A percentile compares a stretch with the other conserved stretches of the same genome.
Evolutionary conservation across 92 coral and sea anemone species (phyloP).

Genomic region (Diadumene lineata): DNA sequence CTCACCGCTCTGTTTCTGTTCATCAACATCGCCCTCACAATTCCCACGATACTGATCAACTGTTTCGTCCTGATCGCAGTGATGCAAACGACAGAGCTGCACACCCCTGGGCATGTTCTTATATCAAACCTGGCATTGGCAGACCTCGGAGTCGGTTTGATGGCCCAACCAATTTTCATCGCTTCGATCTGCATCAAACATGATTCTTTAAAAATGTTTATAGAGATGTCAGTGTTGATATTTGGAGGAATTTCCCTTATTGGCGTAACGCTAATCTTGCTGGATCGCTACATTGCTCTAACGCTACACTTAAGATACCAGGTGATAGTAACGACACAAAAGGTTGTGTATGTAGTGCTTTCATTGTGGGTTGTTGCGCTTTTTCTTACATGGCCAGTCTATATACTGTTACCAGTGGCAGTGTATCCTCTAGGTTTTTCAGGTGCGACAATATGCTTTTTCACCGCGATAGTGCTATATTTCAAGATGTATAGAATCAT

Average conservation of each 20-base stretch:
- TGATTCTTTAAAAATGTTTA: not conserved
- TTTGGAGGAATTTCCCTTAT: slow-evolving; percentile 19
- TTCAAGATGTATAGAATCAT: not conserved
- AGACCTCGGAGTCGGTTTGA: slow-evolving; percentile 19
- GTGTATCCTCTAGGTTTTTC: not conserved
- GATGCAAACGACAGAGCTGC: slow-evolving; percentile 11
- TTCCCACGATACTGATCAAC: slow-evolving; percentile 5
- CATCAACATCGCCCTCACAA: not conserved
- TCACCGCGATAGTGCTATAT: not conserved
- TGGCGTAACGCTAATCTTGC: slow-evolving; percentile 1
- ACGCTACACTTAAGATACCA: slow-evolving; percentile 14
- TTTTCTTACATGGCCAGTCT: not conserved
- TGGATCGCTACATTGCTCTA: slow-evolving; percentile 22
- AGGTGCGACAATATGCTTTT: slow-evolving; percentile 5
- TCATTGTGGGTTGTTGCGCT: slow-evolving; percentile 1
- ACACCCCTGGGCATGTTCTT: slow-evolving; percentile 22
- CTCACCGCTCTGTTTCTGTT: not conserved
- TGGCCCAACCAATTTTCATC: slow-evolving; percentile 10
- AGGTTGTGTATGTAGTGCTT: not conserved
- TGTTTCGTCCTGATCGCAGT: slow-evolving; percentile 4
- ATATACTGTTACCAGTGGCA: not conserved
- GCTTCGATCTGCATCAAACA: not conserved
- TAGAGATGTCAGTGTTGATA: not conserved
- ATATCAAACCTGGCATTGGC: slow-evolving; percentile 17
- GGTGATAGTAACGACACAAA: not conserved